These are phyloP conservation scores for Epiblema foenella DNA, from an alignment of 2,888 invertebrate species.

Conservation along the genomic window DNA sequence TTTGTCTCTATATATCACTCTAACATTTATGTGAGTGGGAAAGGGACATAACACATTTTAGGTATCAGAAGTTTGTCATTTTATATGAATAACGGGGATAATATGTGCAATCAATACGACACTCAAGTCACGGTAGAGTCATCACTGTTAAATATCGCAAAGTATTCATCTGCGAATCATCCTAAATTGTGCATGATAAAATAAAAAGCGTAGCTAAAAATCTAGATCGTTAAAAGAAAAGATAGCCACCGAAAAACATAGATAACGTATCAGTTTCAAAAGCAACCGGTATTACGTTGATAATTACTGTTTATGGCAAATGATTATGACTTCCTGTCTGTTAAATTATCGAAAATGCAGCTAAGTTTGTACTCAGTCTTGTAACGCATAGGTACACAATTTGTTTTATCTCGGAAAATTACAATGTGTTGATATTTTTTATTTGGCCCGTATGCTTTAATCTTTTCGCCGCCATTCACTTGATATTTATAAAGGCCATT, in stretches of 20 bases:
- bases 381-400: slow-evolving; percentile 3
- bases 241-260: slow-evolving; percentile 36
- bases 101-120: too few species aligned
- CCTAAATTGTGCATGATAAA: too few species aligned
- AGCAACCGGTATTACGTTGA: neutral
- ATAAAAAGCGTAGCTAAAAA: slow-evolving; percentile 2
- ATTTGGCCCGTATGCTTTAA: neutral
- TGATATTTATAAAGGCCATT: too few species aligned
- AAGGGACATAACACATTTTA: too few species aligned
- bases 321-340: neutral
- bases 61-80: too few species aligned
- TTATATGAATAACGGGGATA: too few species aligned
- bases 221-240: slow-evolving; percentile 16
- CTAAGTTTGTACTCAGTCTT: slow-evolving; percentile 18
- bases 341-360: slow-evolving; percentile 26
- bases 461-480: too few species aligned
- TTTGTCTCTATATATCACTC: too few species aligned
- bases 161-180: too few species aligned
- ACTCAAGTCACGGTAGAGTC: too few species aligned
- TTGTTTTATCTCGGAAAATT: slow-evolving; percentile 25
- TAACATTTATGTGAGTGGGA: too few species aligned
- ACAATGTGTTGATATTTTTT: neutral
- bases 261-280: slow-evolving; percentile 37
- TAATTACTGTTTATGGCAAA: slow-evolving; percentile 19
- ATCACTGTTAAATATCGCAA: too few species aligned